phyloP scores from a whole-genome alignment of 2,113 vertebrate genomes.

The Vireo altiloquus region DNA sequence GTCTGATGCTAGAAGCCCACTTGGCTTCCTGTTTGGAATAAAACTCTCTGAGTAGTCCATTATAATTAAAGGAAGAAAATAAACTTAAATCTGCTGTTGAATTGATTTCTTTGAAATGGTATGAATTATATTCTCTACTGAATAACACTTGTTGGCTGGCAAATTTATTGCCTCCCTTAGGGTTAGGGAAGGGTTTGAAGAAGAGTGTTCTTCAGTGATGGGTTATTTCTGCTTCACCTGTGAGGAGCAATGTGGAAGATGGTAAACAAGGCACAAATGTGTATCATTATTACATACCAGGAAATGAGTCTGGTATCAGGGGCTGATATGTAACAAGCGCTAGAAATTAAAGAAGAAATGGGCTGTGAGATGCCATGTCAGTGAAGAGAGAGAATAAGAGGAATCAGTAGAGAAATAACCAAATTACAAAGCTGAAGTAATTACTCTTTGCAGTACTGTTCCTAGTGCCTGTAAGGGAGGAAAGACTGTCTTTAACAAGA shows the following conservation, averaged over 20 bases:
- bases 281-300: background rate
- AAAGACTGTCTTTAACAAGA: background rate
- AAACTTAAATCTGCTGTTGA: background rate
- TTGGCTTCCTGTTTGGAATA: accelerated
- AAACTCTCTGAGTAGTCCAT: background rate
- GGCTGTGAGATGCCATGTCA: background rate
- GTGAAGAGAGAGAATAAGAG: background rate
- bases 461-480: background rate
- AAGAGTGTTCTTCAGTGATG: background rate
- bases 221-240: background rate
- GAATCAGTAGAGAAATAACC: background rate
- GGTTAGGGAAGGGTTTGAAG: background rate
- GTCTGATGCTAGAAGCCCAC: background rate
- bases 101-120: background rate
- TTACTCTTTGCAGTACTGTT: background rate
- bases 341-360: background rate
- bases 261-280: background rate
- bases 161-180: background rate
- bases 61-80: background rate
- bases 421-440: background rate
- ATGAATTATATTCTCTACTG: background rate
- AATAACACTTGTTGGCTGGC: background rate
- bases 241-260: background rate
- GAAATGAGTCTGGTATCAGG: background rate
- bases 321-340: background rate